Conservation (phyloP, 23 tunicate genomes). For the Aplidium turbinatum region DNA sequence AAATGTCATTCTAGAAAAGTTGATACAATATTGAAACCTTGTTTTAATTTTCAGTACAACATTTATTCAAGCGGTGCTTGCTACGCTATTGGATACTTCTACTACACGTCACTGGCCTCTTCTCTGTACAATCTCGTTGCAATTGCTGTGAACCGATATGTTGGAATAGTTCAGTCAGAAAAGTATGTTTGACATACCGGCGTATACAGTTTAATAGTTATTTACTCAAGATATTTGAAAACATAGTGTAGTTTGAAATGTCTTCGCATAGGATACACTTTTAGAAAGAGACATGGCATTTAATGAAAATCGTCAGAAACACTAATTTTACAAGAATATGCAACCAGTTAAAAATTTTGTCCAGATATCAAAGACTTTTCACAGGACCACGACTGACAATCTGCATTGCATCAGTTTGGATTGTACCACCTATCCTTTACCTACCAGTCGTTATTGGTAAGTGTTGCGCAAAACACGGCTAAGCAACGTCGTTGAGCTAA, state of each 20-base stretch:
- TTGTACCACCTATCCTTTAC: slow-evolving; percentile 67
- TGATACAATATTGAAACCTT: too few species aligned
- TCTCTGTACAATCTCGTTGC: slow-evolving; percentile 68
- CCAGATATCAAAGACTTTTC: slow-evolving; percentile 70
- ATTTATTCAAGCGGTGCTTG: slow-evolving; percentile 55
- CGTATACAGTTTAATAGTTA: not conserved
- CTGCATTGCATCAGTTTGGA: slow-evolving; percentile 76
- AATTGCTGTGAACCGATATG: slow-evolving; percentile 85
- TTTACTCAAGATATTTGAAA: too few species aligned
- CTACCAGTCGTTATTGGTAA: slow-evolving; percentile 78
- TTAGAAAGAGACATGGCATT: too few species aligned
- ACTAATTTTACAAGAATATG: too few species aligned
- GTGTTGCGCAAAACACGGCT: not conserved
- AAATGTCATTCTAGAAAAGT: too few species aligned
- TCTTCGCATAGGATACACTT: too few species aligned
- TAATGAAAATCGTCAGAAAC: too few species aligned
- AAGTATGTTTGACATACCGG: slow-evolving; percentile 27
- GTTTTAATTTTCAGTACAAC: slow-evolving; percentile 43
- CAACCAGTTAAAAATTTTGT: too few species aligned
- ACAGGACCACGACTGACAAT: slow-evolving; percentile 51
- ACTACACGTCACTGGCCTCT: slow-evolving; percentile 63
- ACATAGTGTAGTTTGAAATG: too few species aligned
- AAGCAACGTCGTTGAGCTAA: not conserved
- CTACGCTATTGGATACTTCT: slow-evolving; percentile 66
- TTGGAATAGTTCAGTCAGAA: slow-evolving; percentile 76